phyloP scores from a whole-genome alignment of 2,113 vertebrate genomes.

The Hiodon tergisus region DNA sequence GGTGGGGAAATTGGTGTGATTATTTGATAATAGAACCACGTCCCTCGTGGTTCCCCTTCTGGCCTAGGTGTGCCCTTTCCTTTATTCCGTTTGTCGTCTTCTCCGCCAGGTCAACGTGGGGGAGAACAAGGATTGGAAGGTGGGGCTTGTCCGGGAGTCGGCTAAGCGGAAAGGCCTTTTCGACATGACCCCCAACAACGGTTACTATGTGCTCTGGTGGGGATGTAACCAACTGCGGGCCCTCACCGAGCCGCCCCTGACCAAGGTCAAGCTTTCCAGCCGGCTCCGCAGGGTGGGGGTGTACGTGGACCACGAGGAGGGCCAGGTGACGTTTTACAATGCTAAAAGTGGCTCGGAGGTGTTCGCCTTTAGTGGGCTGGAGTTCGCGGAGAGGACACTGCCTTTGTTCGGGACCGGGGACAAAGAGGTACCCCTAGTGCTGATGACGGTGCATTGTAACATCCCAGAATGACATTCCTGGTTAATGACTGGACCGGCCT shows the following conservation, averaged over 20 bases:
- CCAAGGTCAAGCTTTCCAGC: constrained; percentile 52
- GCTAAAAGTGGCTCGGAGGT: constrained; percentile 55
- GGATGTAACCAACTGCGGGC: constrained; percentile 50
- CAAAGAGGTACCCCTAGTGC: constrained; percentile 59
- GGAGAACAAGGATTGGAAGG: constrained; percentile 63
- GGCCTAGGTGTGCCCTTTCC: no score
- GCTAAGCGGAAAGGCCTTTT: constrained; percentile 66
- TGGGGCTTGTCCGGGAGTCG: constrained; percentile 56
- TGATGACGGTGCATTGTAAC: constrained; percentile 36
- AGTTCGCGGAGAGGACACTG: constrained; percentile 52
- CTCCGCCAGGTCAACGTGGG: constrained; percentile 54
- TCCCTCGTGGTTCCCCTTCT: no score
- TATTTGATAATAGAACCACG: no score
- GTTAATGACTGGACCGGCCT: background rate
- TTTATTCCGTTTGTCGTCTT: no score
- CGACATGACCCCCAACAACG: constrained; percentile 57
- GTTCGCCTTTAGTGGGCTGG: constrained; percentile 36
- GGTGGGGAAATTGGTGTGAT: constrained; percentile 22
- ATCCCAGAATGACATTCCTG: constrained; percentile 22
- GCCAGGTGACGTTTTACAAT: constrained; percentile 61
- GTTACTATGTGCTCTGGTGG: constrained; percentile 66
- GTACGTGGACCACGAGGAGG: constrained; percentile 59
- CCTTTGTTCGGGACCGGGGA: constrained; percentile 63
- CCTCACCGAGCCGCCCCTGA: constrained; percentile 47
- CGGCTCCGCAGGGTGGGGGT: constrained; percentile 57